Percentiles rank a stretch among this genome's conserved stretches.
Conservation (phyloP, 37 sponge, comb jelly and placozoan species). For the Agelas oroides region DNA sequence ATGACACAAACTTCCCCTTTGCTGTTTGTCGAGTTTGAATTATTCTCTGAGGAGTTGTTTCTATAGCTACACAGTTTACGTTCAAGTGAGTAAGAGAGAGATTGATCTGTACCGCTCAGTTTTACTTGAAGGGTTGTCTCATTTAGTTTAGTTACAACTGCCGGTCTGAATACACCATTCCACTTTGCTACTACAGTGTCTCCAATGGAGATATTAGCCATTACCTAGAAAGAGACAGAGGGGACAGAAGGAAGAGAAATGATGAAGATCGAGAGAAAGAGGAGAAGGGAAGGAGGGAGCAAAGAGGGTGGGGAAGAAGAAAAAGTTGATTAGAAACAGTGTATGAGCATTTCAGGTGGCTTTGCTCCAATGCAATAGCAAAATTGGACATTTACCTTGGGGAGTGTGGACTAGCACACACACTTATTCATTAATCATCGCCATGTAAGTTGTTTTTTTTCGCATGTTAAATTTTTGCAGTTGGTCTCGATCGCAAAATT, state of each 20-base stretch:
- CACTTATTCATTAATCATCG: no score
- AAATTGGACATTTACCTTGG: no score
- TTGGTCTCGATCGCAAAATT: no score
- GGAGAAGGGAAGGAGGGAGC: no score
- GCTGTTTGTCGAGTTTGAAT: neutral
- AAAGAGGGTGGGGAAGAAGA: neutral
- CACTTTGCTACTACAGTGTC: slow-evolving; percentile 39
- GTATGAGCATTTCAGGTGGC: no score
- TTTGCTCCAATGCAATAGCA: no score
- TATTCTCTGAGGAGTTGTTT: slow-evolving; percentile 21
- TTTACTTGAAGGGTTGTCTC: slow-evolving; percentile 30
- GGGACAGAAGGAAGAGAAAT: no score
- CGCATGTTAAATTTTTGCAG: no score
- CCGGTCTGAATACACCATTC: slow-evolving; percentile 18
- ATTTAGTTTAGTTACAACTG: slow-evolving; percentile 28
- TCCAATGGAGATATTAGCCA: slow-evolving; percentile 27
- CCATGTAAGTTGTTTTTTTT: no score
- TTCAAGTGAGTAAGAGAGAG: slow-evolving; percentile 11
- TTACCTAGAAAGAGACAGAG: neutral
- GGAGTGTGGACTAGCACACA: no score
- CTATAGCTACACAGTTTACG: neutral
- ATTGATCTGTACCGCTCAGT: slow-evolving; percentile 17
- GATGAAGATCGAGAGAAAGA: neutral
- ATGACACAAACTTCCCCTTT: slow-evolving; percentile 22
- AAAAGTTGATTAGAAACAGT: no score